Conservation (phyloP, 2,797 vertebrate genomes). For the Microctenopoma stevenorrisi region DNA sequence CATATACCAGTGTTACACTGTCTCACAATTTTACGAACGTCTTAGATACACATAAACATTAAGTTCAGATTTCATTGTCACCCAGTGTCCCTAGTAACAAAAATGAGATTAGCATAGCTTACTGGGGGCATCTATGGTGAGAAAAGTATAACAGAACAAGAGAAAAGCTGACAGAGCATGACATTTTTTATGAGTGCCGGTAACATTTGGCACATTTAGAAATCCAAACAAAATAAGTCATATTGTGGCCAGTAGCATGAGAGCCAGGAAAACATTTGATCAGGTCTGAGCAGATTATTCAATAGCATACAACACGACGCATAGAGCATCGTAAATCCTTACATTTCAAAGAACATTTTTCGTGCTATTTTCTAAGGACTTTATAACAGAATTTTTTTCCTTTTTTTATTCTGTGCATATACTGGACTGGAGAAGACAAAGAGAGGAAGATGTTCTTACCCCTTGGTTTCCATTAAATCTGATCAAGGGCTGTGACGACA, state of each 20-base stretch:
- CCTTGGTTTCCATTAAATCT: conserved; percentile 88
- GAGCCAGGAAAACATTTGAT: background rate
- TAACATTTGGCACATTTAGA: conserved; percentile 5
- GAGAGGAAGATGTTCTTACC: conserved; percentile 74
- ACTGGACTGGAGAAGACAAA: background rate
- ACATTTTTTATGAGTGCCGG: background rate
- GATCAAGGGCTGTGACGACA: conserved; percentile 80
- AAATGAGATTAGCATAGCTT: background rate
- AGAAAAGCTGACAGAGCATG: background rate
- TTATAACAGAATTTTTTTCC: too few relatives aligned
- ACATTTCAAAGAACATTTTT: conserved; percentile 3
- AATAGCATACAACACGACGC: conserved; percentile 21
- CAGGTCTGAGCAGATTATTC: conserved; percentile 11
- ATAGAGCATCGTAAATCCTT: conserved; percentile 10
- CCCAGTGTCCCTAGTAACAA: background rate
- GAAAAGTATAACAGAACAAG: background rate
- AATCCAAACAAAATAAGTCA: conserved; percentile 15
- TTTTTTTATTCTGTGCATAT: background rate
- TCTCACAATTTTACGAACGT: background rate
- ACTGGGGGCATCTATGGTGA: too few relatives aligned
- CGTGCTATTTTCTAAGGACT: background rate
- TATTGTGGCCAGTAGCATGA: conserved; percentile 1
- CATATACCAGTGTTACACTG: background rate
- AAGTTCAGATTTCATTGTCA: conserved; percentile 24
- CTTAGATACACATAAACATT: background rate